These are phyloP conservation scores for Cerastis rubricosa DNA, from an alignment of 2,888 invertebrate genomes.

Conservation along the genomic window DNA sequence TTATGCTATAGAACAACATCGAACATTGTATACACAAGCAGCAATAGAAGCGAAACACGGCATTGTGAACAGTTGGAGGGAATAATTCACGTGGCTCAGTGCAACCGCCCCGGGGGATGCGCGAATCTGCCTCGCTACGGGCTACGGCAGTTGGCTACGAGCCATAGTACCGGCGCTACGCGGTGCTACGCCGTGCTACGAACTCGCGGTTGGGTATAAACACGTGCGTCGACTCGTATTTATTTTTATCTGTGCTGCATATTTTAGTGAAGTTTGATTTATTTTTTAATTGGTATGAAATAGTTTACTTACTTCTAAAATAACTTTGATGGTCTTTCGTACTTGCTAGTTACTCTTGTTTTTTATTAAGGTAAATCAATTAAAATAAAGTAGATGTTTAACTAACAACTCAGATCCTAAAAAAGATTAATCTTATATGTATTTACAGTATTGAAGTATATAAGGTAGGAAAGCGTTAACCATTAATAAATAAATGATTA, in stretches of 20 bases:
- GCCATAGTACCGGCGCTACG: conserved; percentile 82
- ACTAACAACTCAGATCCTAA: not conserved
- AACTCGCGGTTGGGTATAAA: conserved; percentile 69
- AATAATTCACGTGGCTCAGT: conserved; percentile 74
- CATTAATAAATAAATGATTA: conserved; percentile 25
- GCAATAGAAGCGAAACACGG: conserved; percentile 70
- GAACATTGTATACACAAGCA: conserved; percentile 51
- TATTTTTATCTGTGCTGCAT: conserved; percentile 55
- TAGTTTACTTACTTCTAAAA: not conserved
- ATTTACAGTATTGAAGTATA: not conserved
- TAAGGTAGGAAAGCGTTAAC: not conserved
- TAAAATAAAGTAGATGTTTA: not conserved
- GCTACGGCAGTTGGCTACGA: conserved; percentile 87
- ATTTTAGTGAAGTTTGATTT: conserved; percentile 53
- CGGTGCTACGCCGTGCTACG: conserved; percentile 80
- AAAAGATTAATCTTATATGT: not conserved
- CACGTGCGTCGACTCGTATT: conserved; percentile 73
- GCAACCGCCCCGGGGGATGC: conserved; percentile 77
- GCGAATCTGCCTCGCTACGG: conserved; percentile 75
- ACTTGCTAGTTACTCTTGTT: not conserved
- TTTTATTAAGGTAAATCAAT: not conserved
- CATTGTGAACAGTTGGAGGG: conserved; percentile 66
- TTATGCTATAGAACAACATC: conserved; percentile 13
- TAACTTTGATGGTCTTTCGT: not conserved
- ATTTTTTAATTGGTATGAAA: not conserved